These are phyloP conservation scores for Halesus radiatus DNA, from an alignment of 1,140 invertebrate species.

Conservation along the genomic window DNA sequence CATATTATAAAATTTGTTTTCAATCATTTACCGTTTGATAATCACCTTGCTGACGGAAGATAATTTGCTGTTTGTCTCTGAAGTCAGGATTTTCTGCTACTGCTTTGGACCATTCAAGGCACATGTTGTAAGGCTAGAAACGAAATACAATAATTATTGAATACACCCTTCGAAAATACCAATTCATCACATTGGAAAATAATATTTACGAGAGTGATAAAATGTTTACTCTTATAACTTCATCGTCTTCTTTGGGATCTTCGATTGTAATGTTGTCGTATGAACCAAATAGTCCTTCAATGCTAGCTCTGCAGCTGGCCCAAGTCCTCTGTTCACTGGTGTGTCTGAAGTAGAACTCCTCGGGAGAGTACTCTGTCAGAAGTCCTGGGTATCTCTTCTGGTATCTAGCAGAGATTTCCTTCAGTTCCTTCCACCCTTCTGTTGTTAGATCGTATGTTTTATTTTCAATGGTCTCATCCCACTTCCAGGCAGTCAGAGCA, in stretches of 20 bases:
- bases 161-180: no score
- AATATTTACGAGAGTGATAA: background rate
- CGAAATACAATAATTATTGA: background rate
- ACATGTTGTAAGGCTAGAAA: slow-evolving; percentile 46
- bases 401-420: slow-evolving; percentile 30
- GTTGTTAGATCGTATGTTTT: slow-evolving; percentile 28
- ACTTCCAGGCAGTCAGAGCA: slow-evolving; percentile 42
- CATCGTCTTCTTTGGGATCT: slow-evolving; percentile 62
- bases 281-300: slow-evolving; percentile 76
- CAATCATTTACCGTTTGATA: slow-evolving; percentile 34
- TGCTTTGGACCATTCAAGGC: slow-evolving; percentile 24
- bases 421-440: slow-evolving; percentile 42
- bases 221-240: slow-evolving; percentile 54
- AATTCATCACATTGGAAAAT: no score
- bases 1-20: no score
- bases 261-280: slow-evolving; percentile 61
- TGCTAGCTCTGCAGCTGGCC: slow-evolving; percentile 77
- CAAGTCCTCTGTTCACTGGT: slow-evolving; percentile 77
- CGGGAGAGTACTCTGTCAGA: slow-evolving; percentile 24
- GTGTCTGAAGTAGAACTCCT: slow-evolving; percentile 73
- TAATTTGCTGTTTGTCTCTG: slow-evolving; percentile 35
- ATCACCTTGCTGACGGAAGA: slow-evolving; percentile 35
- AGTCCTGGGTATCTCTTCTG: slow-evolving; percentile 34
- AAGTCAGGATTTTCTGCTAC: slow-evolving; percentile 30
- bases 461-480: slow-evolving; percentile 39